A percentile compares a stretch with the other conserved stretches of the same genome.
phyloP scores from a whole-genome alignment of 2,797 vertebrate genomes.

The Halcyon chelicuti region DNA sequence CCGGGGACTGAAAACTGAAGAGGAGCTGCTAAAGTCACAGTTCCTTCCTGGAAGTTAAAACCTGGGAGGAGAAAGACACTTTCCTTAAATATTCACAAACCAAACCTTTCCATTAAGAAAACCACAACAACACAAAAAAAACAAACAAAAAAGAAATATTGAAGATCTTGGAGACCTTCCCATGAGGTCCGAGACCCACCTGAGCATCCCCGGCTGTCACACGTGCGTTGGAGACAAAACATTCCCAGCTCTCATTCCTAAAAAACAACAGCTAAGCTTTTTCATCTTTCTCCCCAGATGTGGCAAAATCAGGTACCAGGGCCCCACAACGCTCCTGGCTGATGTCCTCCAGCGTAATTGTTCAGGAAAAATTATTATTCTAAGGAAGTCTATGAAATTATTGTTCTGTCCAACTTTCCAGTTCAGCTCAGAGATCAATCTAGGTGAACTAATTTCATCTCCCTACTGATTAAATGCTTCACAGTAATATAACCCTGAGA shows the following conservation, averaged over 20 bases:
- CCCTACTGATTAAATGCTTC: conserved; percentile 66
- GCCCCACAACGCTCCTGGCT: background rate
- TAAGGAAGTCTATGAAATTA: conserved; percentile 24
- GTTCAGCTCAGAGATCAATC: conserved; percentile 30
- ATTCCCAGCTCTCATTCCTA: rapidly evolving
- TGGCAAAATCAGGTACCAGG: background rate
- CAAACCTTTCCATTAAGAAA: background rate
- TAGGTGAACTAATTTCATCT: conserved; percentile 66
- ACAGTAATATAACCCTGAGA: conserved; percentile 42
- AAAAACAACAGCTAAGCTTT: background rate
- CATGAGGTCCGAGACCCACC: background rate
- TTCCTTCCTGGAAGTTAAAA: background rate
- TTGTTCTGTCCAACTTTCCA: conserved; percentile 37
- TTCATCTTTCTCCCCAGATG: background rate
- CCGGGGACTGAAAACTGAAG: background rate
- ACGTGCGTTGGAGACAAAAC: rapidly evolving
- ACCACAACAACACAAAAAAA: too few relatives aligned
- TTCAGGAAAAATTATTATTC: conserved; percentile 45
- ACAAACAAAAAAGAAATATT: background rate
- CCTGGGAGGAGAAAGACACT: background rate
- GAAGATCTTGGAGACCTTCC: background rate
- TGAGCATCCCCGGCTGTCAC: background rate
- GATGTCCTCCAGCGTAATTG: conserved; percentile 29
- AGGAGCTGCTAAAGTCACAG: background rate
- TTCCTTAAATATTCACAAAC: background rate